phyloP scores from a whole-genome alignment of 2,797 vertebrate genomes.

The Lacerta bilineata region DNA sequence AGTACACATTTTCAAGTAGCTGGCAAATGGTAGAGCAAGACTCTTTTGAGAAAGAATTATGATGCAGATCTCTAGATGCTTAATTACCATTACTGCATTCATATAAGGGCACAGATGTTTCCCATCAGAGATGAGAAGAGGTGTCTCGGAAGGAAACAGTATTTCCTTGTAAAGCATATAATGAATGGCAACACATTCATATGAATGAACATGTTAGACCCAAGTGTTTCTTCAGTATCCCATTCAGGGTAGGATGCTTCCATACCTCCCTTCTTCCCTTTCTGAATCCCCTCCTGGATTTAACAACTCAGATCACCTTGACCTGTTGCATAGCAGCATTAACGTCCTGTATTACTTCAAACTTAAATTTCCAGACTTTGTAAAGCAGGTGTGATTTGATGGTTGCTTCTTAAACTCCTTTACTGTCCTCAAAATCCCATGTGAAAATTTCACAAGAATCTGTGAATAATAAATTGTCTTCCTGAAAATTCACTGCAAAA shows the following conservation, averaged over 20 bases:
- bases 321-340: neutral
- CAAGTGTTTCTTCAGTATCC: neutral
- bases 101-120: slow-evolving; percentile 73
- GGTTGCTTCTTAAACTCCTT: neutral
- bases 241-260: neutral
- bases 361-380: neutral
- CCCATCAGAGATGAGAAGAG: slow-evolving; percentile 41
- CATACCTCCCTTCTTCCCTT: neutral
- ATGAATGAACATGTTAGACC: slow-evolving; percentile 35
- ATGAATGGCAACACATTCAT: slow-evolving; percentile 50
- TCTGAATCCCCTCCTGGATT: neutral
- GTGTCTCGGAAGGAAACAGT: slow-evolving; percentile 54
- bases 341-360: neutral
- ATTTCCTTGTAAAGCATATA: slow-evolving; percentile 41
- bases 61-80: slow-evolving; percentile 45
- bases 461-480: neutral
- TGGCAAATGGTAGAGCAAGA: slow-evolving; percentile 39
- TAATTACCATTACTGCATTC: slow-evolving; percentile 49
- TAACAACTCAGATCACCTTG: neutral
- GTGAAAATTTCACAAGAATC: neutral
- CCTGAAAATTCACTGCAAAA: neutral
- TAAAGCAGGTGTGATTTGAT: neutral
- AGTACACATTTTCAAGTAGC: slow-evolving; percentile 46
- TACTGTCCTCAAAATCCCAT: neutral
- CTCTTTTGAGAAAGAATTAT: slow-evolving; percentile 42